A percentile compares a stretch with the other conserved stretches of the same genome.
These are phyloP conservation scores for Rhagonycha fulva DNA, from an alignment of 2,888 invertebrate genomes.

Conservation along the genomic window DNA sequence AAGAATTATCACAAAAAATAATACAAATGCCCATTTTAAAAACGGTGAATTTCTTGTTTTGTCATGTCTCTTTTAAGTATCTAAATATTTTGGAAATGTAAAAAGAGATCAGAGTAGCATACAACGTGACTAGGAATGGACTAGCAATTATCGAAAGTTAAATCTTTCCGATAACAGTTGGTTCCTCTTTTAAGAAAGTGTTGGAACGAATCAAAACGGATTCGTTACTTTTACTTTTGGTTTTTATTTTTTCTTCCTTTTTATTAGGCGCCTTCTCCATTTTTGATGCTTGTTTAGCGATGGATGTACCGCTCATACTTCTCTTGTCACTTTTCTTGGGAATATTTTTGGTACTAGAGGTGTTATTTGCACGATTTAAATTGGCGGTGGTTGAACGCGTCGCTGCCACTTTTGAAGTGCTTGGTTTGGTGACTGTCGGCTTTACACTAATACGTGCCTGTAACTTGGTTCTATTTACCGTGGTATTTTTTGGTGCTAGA, in stretches of 20 bases:
- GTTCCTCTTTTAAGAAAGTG: conserved; percentile 77
- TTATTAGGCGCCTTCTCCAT: not conserved
- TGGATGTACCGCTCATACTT: not conserved
- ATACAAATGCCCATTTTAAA: not conserved
- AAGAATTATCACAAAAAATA: not conserved
- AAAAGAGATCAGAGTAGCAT: not conserved
- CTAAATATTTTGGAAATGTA: not conserved
- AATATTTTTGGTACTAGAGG: not conserved
- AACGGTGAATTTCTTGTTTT: not conserved
- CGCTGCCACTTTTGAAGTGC: conserved; percentile 13
- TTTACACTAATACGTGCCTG: conserved; percentile 8
- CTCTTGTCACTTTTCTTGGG: conserved; percentile 3
- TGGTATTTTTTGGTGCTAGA: conserved; percentile 20
- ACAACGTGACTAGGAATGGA: conserved; percentile 29
- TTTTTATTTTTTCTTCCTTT: conserved; percentile 12
- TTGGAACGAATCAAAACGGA: conserved; percentile 65
- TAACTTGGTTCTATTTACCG: conserved; percentile 12
- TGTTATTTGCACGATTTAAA: not conserved
- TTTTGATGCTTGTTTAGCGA: not conserved
- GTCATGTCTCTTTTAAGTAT: not conserved
- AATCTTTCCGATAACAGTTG: conserved; percentile 63
- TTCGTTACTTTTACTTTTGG: conserved; percentile 24
- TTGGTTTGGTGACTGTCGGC: conserved; percentile 6
- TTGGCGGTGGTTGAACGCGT: conserved; percentile 1
- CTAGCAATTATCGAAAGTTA: conserved; percentile 9